These are phyloP conservation scores for Erythrolamprus reginae DNA, from an alignment of 2,113 vertebrate genomes.

Conservation along the genomic window DNA sequence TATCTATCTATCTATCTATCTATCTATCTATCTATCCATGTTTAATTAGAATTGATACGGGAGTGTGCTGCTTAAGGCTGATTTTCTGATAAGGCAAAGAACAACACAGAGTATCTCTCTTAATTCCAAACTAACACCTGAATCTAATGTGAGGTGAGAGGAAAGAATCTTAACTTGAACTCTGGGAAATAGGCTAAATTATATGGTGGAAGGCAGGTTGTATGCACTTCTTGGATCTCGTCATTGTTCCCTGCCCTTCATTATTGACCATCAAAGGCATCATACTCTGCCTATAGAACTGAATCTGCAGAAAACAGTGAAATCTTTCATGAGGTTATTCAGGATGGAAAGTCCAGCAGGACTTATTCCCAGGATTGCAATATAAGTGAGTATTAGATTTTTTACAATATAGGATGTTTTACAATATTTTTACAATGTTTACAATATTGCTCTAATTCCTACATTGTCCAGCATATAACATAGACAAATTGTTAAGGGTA, in stretches of 20 bases:
- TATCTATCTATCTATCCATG: too few species aligned
- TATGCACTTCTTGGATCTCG: background rate
- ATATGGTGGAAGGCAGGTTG: background rate
- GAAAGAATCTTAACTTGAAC: background rate
- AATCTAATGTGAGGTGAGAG: background rate
- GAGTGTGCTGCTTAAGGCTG: background rate
- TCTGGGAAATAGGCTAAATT: background rate
- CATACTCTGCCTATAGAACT: background rate
- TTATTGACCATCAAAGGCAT: background rate
- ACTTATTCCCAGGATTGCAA: background rate
- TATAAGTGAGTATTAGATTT: background rate
- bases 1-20: too few species aligned
- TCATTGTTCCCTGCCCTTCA: background rate
- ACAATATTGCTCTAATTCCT: background rate
- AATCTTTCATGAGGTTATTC: background rate
- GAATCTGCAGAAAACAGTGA: background rate
- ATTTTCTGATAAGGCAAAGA: background rate
- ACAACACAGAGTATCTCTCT: background rate
- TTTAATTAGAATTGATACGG: background rate
- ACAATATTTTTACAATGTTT: too few species aligned
- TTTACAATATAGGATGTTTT: background rate
- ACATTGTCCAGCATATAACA: background rate
- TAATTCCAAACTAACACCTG: background rate
- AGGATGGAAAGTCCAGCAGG: background rate
- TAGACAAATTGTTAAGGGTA: background rate